Percentiles rank a stretch among this genome's conserved stretches.
Conservation (phyloP, 2,888 invertebrate genomes). For the Herminia tarsipennalis region DNA sequence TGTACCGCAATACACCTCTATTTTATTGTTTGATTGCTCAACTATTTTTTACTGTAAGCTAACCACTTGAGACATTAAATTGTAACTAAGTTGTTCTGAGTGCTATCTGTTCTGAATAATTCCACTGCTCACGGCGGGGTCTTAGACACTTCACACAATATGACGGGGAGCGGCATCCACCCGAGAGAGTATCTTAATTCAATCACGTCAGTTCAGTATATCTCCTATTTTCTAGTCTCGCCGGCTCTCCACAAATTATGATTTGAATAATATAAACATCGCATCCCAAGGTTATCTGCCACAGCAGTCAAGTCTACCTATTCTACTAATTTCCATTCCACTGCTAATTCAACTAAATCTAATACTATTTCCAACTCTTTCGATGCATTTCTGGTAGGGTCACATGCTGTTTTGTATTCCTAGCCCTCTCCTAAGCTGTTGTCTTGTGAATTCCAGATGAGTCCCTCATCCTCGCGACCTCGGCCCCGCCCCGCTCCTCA, state of each 20-base stretch:
- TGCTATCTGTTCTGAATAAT: neutral
- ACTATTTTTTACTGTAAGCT: too few species aligned
- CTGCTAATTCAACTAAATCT: conserved; percentile 36
- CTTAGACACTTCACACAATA: conserved; percentile 20
- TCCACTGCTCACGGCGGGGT: conserved; percentile 19
- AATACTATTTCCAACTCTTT: conserved; percentile 38
- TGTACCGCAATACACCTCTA: too few species aligned
- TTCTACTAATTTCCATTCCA: conserved; percentile 30
- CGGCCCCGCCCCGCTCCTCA: conserved; percentile 84
- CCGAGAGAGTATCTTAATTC: conserved; percentile 28
- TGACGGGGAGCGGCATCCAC: conserved; percentile 22
- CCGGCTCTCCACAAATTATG: conserved; percentile 29
- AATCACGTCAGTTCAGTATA: conserved; percentile 22
- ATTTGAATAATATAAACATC: conserved; percentile 46
- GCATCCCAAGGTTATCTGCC: conserved; percentile 23
- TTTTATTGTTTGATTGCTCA: too few species aligned
- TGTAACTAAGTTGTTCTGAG: neutral
- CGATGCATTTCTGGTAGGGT: conserved; percentile 35
- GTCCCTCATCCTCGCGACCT: conserved; percentile 82
- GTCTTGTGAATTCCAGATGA: conserved; percentile 85
- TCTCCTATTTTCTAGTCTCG: conserved; percentile 31
- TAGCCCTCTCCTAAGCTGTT: conserved; percentile 76
- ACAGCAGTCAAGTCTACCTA: conserved; percentile 23
- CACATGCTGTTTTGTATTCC: conserved; percentile 58
- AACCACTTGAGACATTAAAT: too few species aligned